Evolutionary conservation across 2,888 invertebrate species (phyloP), one percentile per base, ranked within the genome.

Genomic region (Congeria kusceri): DNA sequence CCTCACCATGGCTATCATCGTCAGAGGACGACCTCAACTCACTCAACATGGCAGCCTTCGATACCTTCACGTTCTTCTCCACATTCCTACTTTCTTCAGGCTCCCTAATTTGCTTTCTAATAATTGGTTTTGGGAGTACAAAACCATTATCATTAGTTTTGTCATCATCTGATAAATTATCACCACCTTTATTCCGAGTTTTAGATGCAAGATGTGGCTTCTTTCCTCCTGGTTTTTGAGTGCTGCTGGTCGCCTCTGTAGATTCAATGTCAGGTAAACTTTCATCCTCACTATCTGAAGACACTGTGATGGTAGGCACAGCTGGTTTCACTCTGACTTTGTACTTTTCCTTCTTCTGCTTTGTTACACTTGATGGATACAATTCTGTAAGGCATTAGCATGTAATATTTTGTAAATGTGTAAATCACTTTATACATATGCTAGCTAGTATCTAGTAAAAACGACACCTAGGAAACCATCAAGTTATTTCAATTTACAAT

Each of bases 361-460:
- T 83, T 4, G 72, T 80, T 4, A 78, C 80, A 73, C 79, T 82
- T 28, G 27, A 46, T 15, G 78, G 76, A 32, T 79, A 82, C 15
- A 68, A 23, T 20, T 75, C 82, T 82, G 65, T 7, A 71, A 58
- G 18, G 32, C 15, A 39, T 32, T 32, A 32, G 32, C 39, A 39
- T 9, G 11, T 39, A 7, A 15, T 11, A 46, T 15, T n/a, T 59
- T 7, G 27, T n/a, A 18, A 1, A 59, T 28, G 27, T 39, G 39
- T 39, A 39, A 39, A 39, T 5, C 9, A 39, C 3, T 9, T 1
- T 13, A 39, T 11, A 39, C 39, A 39, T 13, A 39, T 39, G 9
- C 39, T 39, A n/a, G n/a, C 39, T 39, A n/a, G 39, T 11, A 1
- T 13, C 3, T 39, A 13, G 39, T 39, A 15, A 15, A 39, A 39